Evolutionary conservation across 2,888 invertebrate species (phyloP), one percentile per base, ranked within the genome.

Genomic region (Branchipolynoe longqiensis): DNA sequence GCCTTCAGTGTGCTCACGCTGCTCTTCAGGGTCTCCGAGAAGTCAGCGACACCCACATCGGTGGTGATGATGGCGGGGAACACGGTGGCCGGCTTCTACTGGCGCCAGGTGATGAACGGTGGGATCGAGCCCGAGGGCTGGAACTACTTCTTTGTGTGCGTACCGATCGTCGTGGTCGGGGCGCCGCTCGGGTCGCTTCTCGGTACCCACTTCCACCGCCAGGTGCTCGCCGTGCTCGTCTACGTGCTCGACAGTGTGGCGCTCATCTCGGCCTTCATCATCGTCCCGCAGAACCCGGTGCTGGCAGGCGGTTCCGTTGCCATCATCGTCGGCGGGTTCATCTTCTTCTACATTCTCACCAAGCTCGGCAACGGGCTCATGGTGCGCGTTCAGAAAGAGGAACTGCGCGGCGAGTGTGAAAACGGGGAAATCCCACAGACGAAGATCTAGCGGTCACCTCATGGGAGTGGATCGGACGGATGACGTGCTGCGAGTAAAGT

Each of bases 21-120:
- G 58, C 62, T 88, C 25, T 88, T 88, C 82, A 36, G 89, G 12
- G 87, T 89, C 6, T 74, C 85, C 28, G 89, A 89, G 82, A 92
- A 93, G 86, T 89, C 90, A 0, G 92, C 92, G 6, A 92, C 92
- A 8, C 92, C 92, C 22, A 92, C 92, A 0, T 91, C 92, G 0
- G 90, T 92, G 38, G 89, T 92, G 22, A 87, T 91, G 14, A 92
- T 93, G 90, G 92, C 92, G 8, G 69, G 54, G 28, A 88, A 87
- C 74, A 87, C 90, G 38, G 85, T 91, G 36, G 89, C 90, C 41
- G 87, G 89, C 4, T 82, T 84, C 58, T 84, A 84, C 59, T 84
- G 84, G 84, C 56, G 84, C 40, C 25, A 41, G 0, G 48, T 78
- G 48, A 73, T 84, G 38, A 12, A n/a, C 3, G 36, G 40, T 1